Percentiles rank a stretch among this genome's conserved stretches.
Conservation (phyloP, 2,113 vertebrate species). For the Vanacampus margaritifer region DNA sequence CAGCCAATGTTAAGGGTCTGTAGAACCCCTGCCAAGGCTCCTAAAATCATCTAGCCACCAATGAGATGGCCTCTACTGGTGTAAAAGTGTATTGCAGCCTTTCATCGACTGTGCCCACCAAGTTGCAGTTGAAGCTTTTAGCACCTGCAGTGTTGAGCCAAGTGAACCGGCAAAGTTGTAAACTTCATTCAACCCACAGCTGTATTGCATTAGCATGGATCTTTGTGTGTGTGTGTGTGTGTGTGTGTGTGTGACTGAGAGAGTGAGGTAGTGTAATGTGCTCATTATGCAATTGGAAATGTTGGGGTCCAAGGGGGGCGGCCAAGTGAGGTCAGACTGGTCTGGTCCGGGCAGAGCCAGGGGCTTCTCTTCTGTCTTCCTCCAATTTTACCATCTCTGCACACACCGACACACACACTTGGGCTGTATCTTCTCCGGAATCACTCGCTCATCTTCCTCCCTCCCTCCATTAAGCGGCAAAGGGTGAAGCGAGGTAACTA, state of each 20-base stretch:
- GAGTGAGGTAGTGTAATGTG: background rate
- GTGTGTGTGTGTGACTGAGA: background rate
- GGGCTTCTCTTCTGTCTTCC: slow-evolving; percentile 24
- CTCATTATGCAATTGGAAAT: slow-evolving; percentile 6
- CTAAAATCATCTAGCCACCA: background rate
- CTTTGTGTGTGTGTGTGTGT: slow-evolving; percentile 4
- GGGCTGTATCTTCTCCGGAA: slow-evolving; percentile 35
- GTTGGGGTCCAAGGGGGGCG: slow-evolving; percentile 9
- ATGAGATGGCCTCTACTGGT: background rate
- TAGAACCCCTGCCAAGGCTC: background rate
- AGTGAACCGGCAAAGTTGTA: slow-evolving; percentile 1
- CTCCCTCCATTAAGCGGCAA: slow-evolving; percentile 42
- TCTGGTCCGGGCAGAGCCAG: slow-evolving; percentile 20
- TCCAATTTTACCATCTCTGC: background rate
- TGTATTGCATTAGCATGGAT: slow-evolving; percentile 7
- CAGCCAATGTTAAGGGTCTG: too few species aligned
- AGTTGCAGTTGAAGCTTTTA: background rate
- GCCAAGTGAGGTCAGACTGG: slow-evolving; percentile 51
- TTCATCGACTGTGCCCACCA: background rate
- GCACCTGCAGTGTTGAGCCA: background rate
- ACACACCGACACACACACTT: background rate
- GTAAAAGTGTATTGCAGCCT: background rate
- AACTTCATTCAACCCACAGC: slow-evolving; percentile 3
- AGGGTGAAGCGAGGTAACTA: slow-evolving; percentile 68
- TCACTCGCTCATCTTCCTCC: slow-evolving; percentile 26